Evolutionary conservation across 2,888 invertebrate species (phyloP).

Genomic region (Pimpla rufipes): DNA sequence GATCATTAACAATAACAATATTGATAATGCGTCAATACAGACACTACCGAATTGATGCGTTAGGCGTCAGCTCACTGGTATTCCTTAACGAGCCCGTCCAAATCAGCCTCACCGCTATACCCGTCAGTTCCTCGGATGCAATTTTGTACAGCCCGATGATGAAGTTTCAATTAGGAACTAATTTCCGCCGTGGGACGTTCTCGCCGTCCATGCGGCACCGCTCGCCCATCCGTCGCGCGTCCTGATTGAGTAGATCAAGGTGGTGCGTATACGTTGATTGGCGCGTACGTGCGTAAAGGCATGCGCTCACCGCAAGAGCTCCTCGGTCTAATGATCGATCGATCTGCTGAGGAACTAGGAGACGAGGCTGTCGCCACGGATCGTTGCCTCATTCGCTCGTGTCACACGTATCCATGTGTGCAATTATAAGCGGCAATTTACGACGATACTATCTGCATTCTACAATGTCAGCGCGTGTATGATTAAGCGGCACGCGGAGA

Average conservation of each 20-base stretch:
- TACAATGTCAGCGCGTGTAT: background rate
- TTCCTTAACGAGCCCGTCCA: background rate
- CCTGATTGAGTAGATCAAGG: conserved; percentile 42
- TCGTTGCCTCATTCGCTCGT: conserved; percentile 23
- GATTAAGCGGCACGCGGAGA: background rate
- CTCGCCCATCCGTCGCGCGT: background rate
- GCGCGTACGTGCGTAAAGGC: background rate
- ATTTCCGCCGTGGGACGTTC: conserved; percentile 31
- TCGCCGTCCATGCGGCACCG: background rate
- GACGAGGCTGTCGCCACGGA: conserved; percentile 2
- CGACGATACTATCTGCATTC: background rate
- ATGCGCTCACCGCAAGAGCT: background rate
- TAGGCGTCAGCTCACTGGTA: conserved; percentile 1
- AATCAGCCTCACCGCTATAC: conserved; percentile 5
- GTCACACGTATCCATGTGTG: background rate
- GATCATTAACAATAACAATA: no score
- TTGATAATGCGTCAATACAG: background rate
- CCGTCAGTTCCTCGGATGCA: conserved; percentile 21
- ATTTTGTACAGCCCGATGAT: conserved; percentile 30
- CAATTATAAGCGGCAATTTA: conserved; percentile 41
- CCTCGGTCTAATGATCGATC: conserved; percentile 47
- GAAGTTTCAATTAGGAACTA: conserved; percentile 49
- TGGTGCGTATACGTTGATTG: conserved; percentile 33
- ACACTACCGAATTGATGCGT: background rate
- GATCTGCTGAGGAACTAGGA: background rate